phyloP scores from a whole-genome alignment of 2,113 vertebrate genomes.

The Petrocephalus microphthalmus region DNA sequence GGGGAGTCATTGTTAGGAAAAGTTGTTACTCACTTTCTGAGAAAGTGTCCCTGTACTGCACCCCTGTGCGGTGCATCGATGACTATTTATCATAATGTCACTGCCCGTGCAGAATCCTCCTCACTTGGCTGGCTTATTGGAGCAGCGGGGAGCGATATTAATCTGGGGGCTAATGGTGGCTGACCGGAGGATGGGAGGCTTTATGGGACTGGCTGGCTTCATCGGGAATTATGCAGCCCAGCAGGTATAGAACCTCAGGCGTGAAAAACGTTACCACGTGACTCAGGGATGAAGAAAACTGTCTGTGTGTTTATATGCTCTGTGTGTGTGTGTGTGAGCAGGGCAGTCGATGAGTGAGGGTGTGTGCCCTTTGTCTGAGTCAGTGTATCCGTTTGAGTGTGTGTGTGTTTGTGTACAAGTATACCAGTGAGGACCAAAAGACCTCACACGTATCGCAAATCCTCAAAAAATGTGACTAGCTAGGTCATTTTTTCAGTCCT shows the following conservation, averaged over 20 bases:
- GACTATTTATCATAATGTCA: slow-evolving; percentile 15
- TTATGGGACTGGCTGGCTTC: background rate
- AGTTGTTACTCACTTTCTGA: background rate
- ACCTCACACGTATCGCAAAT: too few relatives aligned
- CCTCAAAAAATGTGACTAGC: too few relatives aligned
- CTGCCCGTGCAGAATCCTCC: background rate
- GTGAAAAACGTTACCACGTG: background rate
- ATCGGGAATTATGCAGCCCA: background rate
- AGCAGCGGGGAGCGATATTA: slow-evolving; percentile 12
- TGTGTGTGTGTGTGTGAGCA: background rate
- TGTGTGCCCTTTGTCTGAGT: background rate
- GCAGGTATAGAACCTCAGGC: background rate
- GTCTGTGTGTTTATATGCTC: background rate
- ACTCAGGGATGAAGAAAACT: background rate
- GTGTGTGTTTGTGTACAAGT: background rate
- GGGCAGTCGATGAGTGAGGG: background rate
- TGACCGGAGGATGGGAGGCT: background rate
- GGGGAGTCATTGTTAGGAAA: slow-evolving; percentile 33
- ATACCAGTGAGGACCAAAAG: too few relatives aligned
- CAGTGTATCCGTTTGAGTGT: background rate
- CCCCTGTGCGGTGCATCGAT: background rate
- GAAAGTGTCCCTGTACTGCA: background rate
- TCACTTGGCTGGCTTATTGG: slow-evolving; percentile 3
- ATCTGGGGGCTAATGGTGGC: slow-evolving; percentile 19
- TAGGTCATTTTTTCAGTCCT: too few relatives aligned